A percentile compares a stretch with the other conserved stretches of the same genome.
Conservation (phyloP, 2,888 invertebrate genomes). For the Eupithecia vulgata region DNA sequence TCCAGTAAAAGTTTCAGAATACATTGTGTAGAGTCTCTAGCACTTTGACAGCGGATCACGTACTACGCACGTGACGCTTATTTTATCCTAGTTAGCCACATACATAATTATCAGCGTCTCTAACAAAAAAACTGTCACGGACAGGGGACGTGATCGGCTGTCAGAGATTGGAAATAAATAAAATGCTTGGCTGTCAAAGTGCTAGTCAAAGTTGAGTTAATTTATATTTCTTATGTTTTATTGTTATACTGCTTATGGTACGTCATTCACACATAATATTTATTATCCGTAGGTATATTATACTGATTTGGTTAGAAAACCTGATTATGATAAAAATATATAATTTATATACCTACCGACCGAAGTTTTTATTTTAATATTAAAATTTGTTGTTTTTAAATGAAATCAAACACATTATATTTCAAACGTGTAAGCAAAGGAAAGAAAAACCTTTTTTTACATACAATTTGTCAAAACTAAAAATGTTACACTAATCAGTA, state of each 20-base stretch:
- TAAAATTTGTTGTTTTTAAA: not conserved
- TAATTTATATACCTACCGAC: too few species aligned
- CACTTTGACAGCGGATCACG: too few species aligned
- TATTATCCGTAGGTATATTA: too few species aligned
- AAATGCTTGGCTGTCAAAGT: conserved; percentile 14
- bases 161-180: conserved; percentile 17
- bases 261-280: too few species aligned
- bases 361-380: too few species aligned
- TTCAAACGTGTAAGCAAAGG: not conserved
- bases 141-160: conserved; percentile 14
- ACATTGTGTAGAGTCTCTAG: not conserved
- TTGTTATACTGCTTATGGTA: too few species aligned
- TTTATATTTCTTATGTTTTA: too few species aligned
- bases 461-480: not conserved
- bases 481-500: not conserved
- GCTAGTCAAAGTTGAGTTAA: not conserved
- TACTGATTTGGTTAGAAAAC: too few species aligned
- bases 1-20: not conserved
- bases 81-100: too few species aligned
- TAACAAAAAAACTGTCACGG: conserved; percentile 14
- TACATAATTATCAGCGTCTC: conserved; percentile 16
- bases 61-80: too few species aligned
- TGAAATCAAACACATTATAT: too few species aligned
- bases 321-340: too few species aligned
- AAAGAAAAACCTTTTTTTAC: not conserved